Evolutionary conservation across 2,888 invertebrate species (phyloP).

Genomic region (Ectropis crepuscularia): DNA sequence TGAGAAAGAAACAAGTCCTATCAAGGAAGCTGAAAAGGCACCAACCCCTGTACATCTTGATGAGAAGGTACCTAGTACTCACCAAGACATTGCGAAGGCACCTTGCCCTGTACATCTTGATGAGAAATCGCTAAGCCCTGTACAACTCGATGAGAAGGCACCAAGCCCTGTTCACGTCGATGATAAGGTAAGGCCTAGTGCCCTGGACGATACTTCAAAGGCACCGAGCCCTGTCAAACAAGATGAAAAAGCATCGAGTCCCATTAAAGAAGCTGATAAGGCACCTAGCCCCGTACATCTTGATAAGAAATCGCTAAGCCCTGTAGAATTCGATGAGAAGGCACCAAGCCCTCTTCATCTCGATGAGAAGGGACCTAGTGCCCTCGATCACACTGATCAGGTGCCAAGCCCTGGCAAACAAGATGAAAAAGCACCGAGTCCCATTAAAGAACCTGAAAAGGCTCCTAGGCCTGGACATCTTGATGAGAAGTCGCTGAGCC

Average conservation of each 20-base stretch:
- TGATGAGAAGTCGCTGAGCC: slow-evolving; percentile 23
- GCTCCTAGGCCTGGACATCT: slow-evolving; percentile 20
- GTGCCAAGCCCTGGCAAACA: slow-evolving; percentile 3
- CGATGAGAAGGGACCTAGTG: not conserved
- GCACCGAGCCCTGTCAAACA: not conserved
- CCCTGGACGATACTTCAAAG: not conserved
- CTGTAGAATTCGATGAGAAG: not conserved
- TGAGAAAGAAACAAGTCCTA: not conserved
- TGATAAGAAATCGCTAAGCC: not conserved
- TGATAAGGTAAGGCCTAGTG: not conserved
- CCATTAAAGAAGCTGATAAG: not conserved
- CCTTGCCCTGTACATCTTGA: slow-evolving; percentile 18
- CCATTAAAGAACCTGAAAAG: slow-evolving; percentile 4
- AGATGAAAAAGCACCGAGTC: not conserved
- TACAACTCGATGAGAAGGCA: not conserved
- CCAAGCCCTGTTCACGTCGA: not conserved
- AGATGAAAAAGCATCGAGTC: not conserved
- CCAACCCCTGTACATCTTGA: not conserved
- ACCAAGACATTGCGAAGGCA: slow-evolving; percentile 18
- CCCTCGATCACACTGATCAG: not conserved
- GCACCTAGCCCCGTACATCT: not conserved
- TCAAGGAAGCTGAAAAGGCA: not conserved
- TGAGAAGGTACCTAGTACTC: slow-evolving; percentile 2
- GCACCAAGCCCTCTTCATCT: not conserved
- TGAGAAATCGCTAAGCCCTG: not conserved